phyloP scores from a whole-genome alignment of 2,113 vertebrate genomes.

The Varanus salvator region DNA sequence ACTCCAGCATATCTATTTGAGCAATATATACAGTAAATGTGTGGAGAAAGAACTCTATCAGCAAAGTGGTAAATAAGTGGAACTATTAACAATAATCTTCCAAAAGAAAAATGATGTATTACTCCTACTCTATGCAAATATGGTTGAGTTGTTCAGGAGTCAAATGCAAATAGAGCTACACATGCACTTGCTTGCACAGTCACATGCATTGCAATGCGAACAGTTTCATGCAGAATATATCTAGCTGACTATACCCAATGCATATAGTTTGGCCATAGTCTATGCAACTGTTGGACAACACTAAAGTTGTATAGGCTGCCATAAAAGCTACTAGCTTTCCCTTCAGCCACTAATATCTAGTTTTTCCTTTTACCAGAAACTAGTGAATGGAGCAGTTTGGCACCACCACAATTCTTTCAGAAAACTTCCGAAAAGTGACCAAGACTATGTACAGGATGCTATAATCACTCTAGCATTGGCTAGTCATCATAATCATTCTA shows the following conservation, averaged over 20 bases:
- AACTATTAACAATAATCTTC: conserved; percentile 42
- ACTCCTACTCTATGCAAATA: conserved; percentile 25
- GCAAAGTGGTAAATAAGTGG: conserved; percentile 47
- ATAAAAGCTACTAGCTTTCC: background rate
- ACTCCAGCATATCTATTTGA: conserved; percentile 57
- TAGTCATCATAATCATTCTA: too few relatives aligned
- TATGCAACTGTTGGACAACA: background rate
- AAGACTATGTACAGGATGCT: background rate
- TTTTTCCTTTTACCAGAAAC: background rate
- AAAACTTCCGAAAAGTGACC: background rate
- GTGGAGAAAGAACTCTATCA: conserved; percentile 15
- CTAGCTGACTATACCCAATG: background rate
- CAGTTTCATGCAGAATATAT: conserved; percentile 23
- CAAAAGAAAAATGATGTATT: conserved; percentile 28
- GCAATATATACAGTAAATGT: conserved; percentile 60
- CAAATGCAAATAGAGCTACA: conserved; percentile 32
- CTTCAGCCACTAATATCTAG: background rate
- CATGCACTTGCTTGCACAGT: background rate
- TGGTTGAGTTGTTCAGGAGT: conserved; percentile 46
- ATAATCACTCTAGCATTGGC: too few relatives aligned
- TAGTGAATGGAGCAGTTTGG: background rate
- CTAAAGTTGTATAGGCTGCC: background rate
- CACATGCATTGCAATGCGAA: conserved; percentile 15
- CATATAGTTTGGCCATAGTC: background rate
- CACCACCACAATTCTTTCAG: background rate